Percentiles rank a stretch among this genome's conserved stretches.
These are phyloP conservation scores for Sceliomorpha sp. DNA, from an alignment of 2,888 invertebrate species.

Conservation along the genomic window DNA sequence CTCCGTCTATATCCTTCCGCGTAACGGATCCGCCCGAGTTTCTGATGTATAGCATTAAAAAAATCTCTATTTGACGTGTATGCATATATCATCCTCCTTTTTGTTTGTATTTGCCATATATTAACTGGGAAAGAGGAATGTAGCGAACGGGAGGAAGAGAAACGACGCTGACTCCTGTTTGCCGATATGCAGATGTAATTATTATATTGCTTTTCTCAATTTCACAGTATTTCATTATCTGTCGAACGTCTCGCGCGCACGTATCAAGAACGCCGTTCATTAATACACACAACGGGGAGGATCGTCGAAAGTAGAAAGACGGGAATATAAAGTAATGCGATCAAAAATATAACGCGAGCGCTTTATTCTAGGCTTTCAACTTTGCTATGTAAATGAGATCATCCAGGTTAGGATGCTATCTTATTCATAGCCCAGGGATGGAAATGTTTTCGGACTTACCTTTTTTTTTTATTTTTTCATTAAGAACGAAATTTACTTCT, in stretches of 20 bases:
- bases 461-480: too few relatives aligned
- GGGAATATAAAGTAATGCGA: too few relatives aligned
- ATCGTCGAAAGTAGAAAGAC: too few relatives aligned
- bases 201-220: slow-evolving; percentile 74
- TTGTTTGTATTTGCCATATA: slow-evolving; percentile 62
- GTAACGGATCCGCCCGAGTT: too few relatives aligned
- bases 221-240: neutral
- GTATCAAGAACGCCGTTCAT: neutral
- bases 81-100: slow-evolving; percentile 24
- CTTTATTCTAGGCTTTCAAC: slow-evolving; percentile 1
- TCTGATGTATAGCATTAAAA: too few relatives aligned
- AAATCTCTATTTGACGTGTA: too few relatives aligned
- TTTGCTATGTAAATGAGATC: neutral
- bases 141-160: slow-evolving; percentile 59
- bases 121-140: slow-evolving; percentile 45
- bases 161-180: slow-evolving; percentile 76
- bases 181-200: slow-evolving; percentile 81
- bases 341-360: neutral
- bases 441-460: too few relatives aligned
- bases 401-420: slow-evolving; percentile 1
- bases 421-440: slow-evolving; percentile 1
- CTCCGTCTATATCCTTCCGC: too few relatives aligned
- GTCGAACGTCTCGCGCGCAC: neutral
- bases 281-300: too few relatives aligned
- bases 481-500: too few relatives aligned